Evolutionary conservation across 2,888 invertebrate species (phyloP), one percentile per base, ranked within the genome.

Genomic region (Sclerodermus sp.): DNA sequence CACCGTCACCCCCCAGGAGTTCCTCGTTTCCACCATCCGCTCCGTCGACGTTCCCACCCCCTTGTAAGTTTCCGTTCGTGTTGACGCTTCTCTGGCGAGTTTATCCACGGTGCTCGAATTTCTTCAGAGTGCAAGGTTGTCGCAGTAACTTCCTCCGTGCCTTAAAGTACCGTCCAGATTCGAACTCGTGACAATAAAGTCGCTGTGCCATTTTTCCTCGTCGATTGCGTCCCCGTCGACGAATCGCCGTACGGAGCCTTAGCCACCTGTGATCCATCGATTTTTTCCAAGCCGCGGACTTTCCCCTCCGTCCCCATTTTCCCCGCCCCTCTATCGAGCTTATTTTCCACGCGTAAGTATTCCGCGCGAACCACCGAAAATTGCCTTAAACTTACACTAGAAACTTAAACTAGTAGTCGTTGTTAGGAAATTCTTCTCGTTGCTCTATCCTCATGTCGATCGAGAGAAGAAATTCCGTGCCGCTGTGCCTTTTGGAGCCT

Each of bases 141-240:
- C 70, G 68, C 64, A 56, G 39, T 49, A 61, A 45, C 53, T 38
- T 53, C 49, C 47, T 37, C 51, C 60, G 70, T 70, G 70, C 70
- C 70, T 70, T 70, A 70, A 64, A 65, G 55, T 63, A 54, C 70
- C 70, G 70, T 70, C 70, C 70, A 70, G 43, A 52, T 54, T 55
- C 51, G 46, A 50, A 54, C 56, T 55, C 47, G 62, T 64, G 68
- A 67, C 66, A 61, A 64, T 64, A 64, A 64, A 32, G 45, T 55
- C 41, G 55, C 45, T 57, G 45, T 23, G 23, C 23, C 23, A 23
- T 23, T 23, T 42, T 34, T 45, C 37, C 13, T n/a, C 13, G 40
- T 47, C 49, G 42, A 34, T 34, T 34, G n/a, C 6, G 14, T 14
- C 4, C 4, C 5, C 4, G 3, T 14, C 34, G 8, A 12, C 12